These are phyloP conservation scores for Pseudomyrmex concolor DNA, from an alignment of 1,140 invertebrate genomes.

Conservation along the genomic window DNA sequence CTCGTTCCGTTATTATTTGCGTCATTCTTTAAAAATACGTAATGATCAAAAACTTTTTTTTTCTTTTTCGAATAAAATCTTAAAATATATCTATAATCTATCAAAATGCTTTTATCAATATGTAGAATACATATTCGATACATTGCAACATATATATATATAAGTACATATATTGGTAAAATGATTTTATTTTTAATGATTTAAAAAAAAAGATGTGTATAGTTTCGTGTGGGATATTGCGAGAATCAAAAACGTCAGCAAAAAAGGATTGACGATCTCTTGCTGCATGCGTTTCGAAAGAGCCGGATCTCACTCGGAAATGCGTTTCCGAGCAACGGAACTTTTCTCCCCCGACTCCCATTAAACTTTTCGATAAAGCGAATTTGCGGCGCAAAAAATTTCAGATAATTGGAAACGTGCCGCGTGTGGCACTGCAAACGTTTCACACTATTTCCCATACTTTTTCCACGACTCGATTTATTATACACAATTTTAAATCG, in stretches of 20 bases:
- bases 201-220: background rate
- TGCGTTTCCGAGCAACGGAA: conserved; percentile 38
- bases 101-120: background rate
- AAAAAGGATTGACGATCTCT: background rate
- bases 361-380: conserved; percentile 50
- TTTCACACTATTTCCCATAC: conserved; percentile 15
- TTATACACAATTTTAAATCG: conserved; percentile 19
- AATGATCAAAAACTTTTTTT: background rate
- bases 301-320: conserved; percentile 19
- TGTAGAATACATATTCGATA: background rate
- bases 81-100: background rate
- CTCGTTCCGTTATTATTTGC: background rate
- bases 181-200: background rate
- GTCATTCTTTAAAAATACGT: background rate
- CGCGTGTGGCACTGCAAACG: conserved; percentile 5
- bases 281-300: background rate
- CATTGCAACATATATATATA: background rate
- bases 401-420: conserved; percentile 59
- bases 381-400: conserved; percentile 44
- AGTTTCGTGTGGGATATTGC: background rate
- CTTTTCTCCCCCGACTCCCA: conserved; percentile 26
- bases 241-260: background rate
- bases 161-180: background rate
- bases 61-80: background rate
- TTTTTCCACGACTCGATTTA: conserved; percentile 28